phyloP scores from a whole-genome alignment of 1,140 invertebrate genomes.

The Nomia melanderi region DNA sequence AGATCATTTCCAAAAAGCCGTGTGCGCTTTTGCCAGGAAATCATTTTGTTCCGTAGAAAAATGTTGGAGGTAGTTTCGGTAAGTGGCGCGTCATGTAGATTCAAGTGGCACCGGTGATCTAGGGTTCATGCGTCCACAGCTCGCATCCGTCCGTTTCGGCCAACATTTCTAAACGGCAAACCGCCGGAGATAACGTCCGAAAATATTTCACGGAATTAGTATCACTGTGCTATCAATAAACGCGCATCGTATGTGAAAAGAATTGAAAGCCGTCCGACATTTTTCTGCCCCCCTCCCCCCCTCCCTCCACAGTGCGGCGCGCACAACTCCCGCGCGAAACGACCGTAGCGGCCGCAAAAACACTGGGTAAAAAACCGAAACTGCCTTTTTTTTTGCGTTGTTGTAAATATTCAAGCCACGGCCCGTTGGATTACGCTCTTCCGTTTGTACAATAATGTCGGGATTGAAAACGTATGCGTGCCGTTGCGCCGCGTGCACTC shows the following conservation, averaged over 20 bases:
- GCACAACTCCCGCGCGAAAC: not conserved
- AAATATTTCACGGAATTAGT: not conserved
- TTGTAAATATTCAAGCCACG: constrained; percentile 44
- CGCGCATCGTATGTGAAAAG: not conserved
- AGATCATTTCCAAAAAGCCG: no score
- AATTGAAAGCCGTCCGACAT: not conserved
- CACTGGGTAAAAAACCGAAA: not conserved
- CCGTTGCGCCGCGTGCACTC: constrained; percentile 11
- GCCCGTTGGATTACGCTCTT: constrained; percentile 31
- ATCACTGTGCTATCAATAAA: not conserved
- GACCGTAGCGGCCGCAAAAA: not conserved
- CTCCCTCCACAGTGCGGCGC: not conserved
- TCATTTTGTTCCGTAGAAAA: no score
- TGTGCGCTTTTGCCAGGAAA: no score
- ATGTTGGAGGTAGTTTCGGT: no score
- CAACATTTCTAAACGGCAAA: not conserved
- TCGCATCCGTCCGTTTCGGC: not conserved
- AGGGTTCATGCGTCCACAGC: no score
- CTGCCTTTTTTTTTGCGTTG: constrained; percentile 12
- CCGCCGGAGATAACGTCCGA: not conserved
- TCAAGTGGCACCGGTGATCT: no score
- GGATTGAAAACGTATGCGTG: constrained; percentile 38
- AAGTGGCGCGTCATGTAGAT: no score
- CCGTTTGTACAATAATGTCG: constrained; percentile 37
- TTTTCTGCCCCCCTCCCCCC: not conserved